A percentile compares a stretch with the other conserved stretches of the same genome.
Conservation (phyloP, 2,888 invertebrate genomes). For the Autographa gamma region DNA sequence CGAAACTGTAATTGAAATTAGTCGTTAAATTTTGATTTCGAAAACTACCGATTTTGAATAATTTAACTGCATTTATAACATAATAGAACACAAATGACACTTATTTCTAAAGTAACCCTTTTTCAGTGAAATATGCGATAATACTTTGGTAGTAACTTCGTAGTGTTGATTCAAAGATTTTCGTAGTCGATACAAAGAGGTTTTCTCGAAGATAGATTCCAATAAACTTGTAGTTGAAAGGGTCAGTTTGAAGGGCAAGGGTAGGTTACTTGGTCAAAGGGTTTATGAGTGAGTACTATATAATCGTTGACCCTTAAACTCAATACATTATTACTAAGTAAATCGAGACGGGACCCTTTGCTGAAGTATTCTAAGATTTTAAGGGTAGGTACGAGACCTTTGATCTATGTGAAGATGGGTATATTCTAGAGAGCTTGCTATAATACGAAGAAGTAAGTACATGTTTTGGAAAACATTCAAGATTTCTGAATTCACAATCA, state of each 20-base stretch:
- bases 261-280: slow-evolving; percentile 37
- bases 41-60: no score
- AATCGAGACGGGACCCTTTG: slow-evolving; percentile 14
- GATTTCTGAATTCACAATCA: no score
- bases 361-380: neutral
- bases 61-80: no score
- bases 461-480: no score
- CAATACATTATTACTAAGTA: slow-evolving; percentile 37
- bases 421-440: neutral
- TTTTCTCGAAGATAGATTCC: neutral
- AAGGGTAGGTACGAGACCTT: neutral
- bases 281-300: slow-evolving; percentile 20
- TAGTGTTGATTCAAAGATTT: neutral
- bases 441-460: no score
- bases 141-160: neutral
- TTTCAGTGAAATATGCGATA: no score
- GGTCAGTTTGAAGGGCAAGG: slow-evolving; percentile 19
- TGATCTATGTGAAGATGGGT: neutral
- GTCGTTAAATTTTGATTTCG: no score
- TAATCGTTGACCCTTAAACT: slow-evolving; percentile 45
- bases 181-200: neutral
- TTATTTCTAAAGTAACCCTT: no score
- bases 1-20: no score
- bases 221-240: slow-evolving; percentile 29
- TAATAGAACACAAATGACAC: no score